Evolutionary conservation across 2,888 invertebrate species (phyloP), one percentile per base, ranked within the genome.

Genomic region (Autographa gamma): DNA sequence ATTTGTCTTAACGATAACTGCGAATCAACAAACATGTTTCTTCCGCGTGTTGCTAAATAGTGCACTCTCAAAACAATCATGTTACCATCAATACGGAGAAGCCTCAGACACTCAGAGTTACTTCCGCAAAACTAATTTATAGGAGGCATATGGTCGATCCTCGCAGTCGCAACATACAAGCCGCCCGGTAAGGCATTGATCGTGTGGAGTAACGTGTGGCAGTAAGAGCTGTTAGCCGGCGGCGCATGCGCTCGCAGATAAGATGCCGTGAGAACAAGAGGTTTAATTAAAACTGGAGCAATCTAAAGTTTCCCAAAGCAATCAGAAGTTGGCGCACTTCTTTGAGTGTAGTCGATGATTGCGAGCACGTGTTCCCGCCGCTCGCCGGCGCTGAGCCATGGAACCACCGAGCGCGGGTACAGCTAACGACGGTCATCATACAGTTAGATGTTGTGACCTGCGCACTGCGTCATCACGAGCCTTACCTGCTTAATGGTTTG

Each of bases 221-320:
- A 48, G 48, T 25, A 25, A 7, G 18, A n/a, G 32, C 31, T 52
- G 48, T 11, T n/a, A 31, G 18, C n/a, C 4, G 11, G 18, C 8
- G n/a, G 19, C 54, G 11, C 18, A 8, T 25, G 66, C 60, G 68
- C 70, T 56, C 61, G 63, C 79, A 74, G 75, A 76, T 80, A 76
- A n/a, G 18, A 32, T 41, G 56, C 72, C 69, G 76, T 34, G 61
- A 66, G 64, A 77, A 71, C 73, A 71, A 69, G 71, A 66, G 76
- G 52, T 77, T 80, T 80, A 79, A 83, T 82, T 82, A 79, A 82
- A 84, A 82, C 76, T 66, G 66, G 56, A 73, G 71, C 75, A 76
- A 81, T 77, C 71, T 73, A 69, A 79, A 81, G 71, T 81, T 81
- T 38, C 60, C 58, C 13, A 52, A 66, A 75, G 66, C 63, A 74